Conservation (phyloP, 2,888 invertebrate species). For the Melieria picta region DNA sequence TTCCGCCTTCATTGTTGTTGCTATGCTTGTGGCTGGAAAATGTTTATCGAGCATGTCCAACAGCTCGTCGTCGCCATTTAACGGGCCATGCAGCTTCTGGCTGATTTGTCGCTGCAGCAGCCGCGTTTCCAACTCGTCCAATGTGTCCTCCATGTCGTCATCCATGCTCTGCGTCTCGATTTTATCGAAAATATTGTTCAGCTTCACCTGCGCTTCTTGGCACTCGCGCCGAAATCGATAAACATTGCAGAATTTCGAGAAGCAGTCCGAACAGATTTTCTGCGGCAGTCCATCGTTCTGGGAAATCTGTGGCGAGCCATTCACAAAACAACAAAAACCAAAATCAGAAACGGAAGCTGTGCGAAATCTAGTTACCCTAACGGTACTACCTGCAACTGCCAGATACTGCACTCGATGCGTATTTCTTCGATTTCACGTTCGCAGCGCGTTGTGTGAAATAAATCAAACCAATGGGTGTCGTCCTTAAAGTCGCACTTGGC, state of each 20-base stretch:
- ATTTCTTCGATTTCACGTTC: conserved; percentile 55
- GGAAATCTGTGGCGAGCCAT: conserved; percentile 46
- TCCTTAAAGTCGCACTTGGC: conserved; percentile 61
- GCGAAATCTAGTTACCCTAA: not conserved
- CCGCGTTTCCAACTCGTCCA: conserved; percentile 19
- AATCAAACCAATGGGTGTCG: conserved; percentile 57
- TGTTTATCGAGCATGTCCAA: conserved; percentile 26
- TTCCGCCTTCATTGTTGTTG: conserved; percentile 1
- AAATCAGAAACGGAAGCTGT: not conserved
- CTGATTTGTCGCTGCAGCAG: not conserved
- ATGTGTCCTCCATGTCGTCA: conserved; percentile 39
- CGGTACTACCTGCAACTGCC: conserved; percentile 56
- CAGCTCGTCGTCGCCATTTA: conserved; percentile 17
- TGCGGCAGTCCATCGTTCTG: conserved; percentile 59
- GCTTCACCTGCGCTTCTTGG: conserved; percentile 55
- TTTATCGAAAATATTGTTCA: conserved; percentile 59
- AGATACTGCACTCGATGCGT: conserved; percentile 54
- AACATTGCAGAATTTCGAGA: conserved; percentile 58
- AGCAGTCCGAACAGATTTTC: conserved; percentile 60
- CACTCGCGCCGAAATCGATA: conserved; percentile 55
- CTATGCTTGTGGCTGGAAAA: conserved; percentile 8
- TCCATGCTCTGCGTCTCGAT: conserved; percentile 55
- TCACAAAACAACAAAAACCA: not conserved
- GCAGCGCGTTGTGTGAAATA: conserved; percentile 56
- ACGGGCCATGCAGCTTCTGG: not conserved